A percentile compares a stretch with the other conserved stretches of the same genome.
phyloP scores from a whole-genome alignment of 2,888 invertebrate genomes.

The Drosophila koepferae region DNA sequence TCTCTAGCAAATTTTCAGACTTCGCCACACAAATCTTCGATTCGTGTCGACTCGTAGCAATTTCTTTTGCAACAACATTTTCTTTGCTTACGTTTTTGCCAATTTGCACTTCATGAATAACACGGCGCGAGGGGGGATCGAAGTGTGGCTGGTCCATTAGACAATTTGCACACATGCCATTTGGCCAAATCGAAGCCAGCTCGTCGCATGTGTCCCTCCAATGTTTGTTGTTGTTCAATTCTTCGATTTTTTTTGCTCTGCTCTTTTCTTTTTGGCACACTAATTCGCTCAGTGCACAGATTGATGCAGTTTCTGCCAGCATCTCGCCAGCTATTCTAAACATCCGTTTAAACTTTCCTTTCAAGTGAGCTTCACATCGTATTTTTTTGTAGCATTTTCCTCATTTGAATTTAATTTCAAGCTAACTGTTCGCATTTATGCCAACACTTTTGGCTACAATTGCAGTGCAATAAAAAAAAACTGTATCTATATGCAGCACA shows the following conservation, averaged over 20 bases:
- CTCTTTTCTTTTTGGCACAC: constrained; percentile 13
- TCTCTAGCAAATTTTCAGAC: constrained; percentile 22
- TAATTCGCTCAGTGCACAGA: constrained; percentile 39
- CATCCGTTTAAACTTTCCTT: constrained; percentile 55
- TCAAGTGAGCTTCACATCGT: constrained; percentile 32
- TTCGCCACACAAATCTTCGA: constrained; percentile 54
- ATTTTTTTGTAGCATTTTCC: constrained; percentile 20
- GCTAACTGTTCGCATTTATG: constrained; percentile 29
- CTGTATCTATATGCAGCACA: constrained; percentile 8
- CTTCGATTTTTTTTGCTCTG: background rate
- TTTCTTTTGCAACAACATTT: constrained; percentile 44
- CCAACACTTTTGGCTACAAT: constrained; percentile 33
- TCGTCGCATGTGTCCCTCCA: constrained; percentile 40
- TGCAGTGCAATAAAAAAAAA: constrained; percentile 10
- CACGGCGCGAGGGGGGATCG: constrained; percentile 26
- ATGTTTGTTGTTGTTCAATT: constrained; percentile 32
- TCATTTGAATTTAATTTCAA: constrained; percentile 41
- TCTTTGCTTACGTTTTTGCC: constrained; percentile 58
- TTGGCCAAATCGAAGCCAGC: constrained; percentile 45
- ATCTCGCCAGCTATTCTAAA: constrained; percentile 31
- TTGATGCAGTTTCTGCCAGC: constrained; percentile 39
- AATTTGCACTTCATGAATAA: constrained; percentile 79
- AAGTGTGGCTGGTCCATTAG: constrained; percentile 66
- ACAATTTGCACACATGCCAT: constrained; percentile 71
- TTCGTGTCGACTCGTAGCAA: constrained; percentile 26